phyloP scores from a whole-genome alignment of 2,888 invertebrate genomes.

The Falcaria lacertinaria region DNA sequence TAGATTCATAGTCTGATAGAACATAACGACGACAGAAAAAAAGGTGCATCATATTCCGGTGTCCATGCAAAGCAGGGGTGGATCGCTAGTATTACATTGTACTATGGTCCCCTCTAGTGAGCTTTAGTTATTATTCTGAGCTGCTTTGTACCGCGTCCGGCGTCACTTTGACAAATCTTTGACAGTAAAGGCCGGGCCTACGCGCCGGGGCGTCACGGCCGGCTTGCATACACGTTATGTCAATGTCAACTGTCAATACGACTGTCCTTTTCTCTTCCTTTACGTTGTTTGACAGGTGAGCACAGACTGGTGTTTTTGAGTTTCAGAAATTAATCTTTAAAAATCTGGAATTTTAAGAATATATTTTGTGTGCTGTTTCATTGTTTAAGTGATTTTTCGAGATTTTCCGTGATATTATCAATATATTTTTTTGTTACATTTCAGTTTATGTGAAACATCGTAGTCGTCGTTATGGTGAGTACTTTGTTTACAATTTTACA shows the following conservation, averaged over 20 bases:
- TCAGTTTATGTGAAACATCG: constrained; percentile 30
- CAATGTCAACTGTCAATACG: neutral
- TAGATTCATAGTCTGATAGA: too few relatives aligned
- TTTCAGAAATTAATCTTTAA: constrained; percentile 28
- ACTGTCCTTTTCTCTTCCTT: constrained; percentile 18
- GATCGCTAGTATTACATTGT: too few relatives aligned
- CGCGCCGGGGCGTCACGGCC: too few relatives aligned
- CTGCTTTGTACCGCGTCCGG: too few relatives aligned
- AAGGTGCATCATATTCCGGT: too few relatives aligned
- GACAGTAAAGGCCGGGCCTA: too few relatives aligned
- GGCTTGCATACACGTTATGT: neutral
- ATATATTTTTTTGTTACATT: constrained; percentile 24
- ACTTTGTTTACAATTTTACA: too few relatives aligned
- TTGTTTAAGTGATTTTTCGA: neutral
- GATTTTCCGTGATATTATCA: constrained; percentile 17
- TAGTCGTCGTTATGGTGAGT: constrained; percentile 51
- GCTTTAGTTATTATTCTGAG: too few relatives aligned
- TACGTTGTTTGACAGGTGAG: constrained; percentile 53
- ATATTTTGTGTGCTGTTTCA: neutral
- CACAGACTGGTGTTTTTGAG: constrained; percentile 10
- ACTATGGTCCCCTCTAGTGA: too few relatives aligned
- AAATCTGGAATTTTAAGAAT: constrained; percentile 12
- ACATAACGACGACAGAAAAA: too few relatives aligned
- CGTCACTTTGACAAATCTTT: too few relatives aligned
- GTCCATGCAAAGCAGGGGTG: too few relatives aligned